phyloP scores from a whole-genome alignment of 92 coral and sea anemone genomes.

The Parazoanthus darwini region DNA sequence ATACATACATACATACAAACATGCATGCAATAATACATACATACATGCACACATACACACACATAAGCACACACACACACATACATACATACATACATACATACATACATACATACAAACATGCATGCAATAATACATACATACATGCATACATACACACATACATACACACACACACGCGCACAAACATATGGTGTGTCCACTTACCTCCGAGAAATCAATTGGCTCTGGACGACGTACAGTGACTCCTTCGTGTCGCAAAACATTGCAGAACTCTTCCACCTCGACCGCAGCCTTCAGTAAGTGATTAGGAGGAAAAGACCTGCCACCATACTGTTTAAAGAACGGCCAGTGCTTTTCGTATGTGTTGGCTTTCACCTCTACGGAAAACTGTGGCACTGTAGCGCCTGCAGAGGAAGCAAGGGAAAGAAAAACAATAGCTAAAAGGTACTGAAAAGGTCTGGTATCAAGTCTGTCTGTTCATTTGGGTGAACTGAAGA shows the following conservation, averaged over 20 bases:
- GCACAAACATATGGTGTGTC: neutral
- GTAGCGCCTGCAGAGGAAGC: conserved; percentile 7
- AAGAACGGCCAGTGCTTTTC: conserved; percentile 71
- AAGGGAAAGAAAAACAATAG: neutral
- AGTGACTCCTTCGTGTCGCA: conserved; percentile 71
- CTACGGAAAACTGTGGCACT: conserved; percentile 53
- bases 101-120: no score
- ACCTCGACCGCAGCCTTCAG: conserved; percentile 63
- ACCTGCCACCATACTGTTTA: conserved; percentile 53
- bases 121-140: no score
- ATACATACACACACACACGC: no score
- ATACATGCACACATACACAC: no score
- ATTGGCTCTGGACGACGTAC: conserved; percentile 74
- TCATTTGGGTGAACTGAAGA: no score
- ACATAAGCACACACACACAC: no score
- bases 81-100: no score
- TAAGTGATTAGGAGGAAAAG: conserved; percentile 62
- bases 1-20: no score
- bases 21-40: no score
- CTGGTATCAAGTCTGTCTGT: no score
- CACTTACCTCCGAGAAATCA: conserved; percentile 67
- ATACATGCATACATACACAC: no score
- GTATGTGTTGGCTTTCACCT: conserved; percentile 72
- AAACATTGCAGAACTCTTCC: conserved; percentile 72
- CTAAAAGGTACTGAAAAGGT: neutral